Conservation (phyloP, 2,113 vertebrate genomes). For the Noturus placidus region DNA sequence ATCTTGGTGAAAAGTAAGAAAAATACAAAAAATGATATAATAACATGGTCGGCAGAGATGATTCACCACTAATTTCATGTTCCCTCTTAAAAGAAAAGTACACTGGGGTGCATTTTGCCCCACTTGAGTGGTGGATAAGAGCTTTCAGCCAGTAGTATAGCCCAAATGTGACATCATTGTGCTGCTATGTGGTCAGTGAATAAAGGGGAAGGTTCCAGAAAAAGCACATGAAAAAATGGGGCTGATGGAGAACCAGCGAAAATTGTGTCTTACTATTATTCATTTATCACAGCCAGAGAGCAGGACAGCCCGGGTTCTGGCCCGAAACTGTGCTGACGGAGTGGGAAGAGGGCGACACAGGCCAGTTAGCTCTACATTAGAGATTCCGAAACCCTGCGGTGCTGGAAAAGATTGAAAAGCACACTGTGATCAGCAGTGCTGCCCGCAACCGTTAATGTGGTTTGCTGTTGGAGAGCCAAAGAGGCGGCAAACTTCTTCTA, state of each 20-base stretch:
- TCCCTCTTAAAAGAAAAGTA: conserved; percentile 63
- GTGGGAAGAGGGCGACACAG: conserved; percentile 56
- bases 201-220: conserved; percentile 59
- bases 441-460: conserved; percentile 13
- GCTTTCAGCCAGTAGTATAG: conserved; percentile 57
- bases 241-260: conserved; percentile 35
- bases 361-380: conserved; percentile 52
- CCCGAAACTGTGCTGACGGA: conserved; percentile 53
- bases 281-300: conserved; percentile 52
- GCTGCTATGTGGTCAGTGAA: conserved; percentile 61
- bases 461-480: conserved; percentile 15
- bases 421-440: conserved; percentile 2
- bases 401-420: conserved; percentile 17
- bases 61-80: conserved; percentile 75
- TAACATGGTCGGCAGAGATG: conserved; percentile 67
- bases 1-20: conserved; percentile 57
- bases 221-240: conserved; percentile 57
- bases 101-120: conserved; percentile 55
- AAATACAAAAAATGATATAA: conserved; percentile 66
- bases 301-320: conserved; percentile 47
- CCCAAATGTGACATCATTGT: conserved; percentile 64
- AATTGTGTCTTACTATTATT: conserved; percentile 55
- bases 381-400: conserved; percentile 21
- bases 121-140: conserved; percentile 58
- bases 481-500: conserved; percentile 22